These are phyloP conservation scores for Geopemphigus sp. DNA, from an alignment of 1,140 invertebrate genomes.

Conservation along the genomic window DNA sequence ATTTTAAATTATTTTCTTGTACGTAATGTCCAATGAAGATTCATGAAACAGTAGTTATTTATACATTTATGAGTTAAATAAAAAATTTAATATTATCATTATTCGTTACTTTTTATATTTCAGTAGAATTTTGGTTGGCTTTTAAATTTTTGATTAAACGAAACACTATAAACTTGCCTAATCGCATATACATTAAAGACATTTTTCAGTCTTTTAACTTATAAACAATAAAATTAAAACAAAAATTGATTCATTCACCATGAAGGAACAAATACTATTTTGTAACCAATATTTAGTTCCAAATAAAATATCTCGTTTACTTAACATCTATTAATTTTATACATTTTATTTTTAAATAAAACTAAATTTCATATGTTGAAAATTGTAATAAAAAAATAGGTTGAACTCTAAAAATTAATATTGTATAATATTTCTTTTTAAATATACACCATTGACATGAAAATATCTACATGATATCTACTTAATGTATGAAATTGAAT, in stretches of 20 bases:
- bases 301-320: conserved; percentile 12
- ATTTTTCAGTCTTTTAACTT: conserved; percentile 39
- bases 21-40: background rate
- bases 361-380: background rate
- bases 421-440: conserved; percentile 36
- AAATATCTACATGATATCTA: conserved; percentile 44
- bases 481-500: conserved; percentile 19
- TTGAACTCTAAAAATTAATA: conserved; percentile 39
- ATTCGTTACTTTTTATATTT: background rate
- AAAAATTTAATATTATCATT: no score
- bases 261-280: background rate
- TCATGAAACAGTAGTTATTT: background rate
- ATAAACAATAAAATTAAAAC: conserved; percentile 10
- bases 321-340: conserved; percentile 16
- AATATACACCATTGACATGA: conserved; percentile 46
- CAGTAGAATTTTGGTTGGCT: background rate
- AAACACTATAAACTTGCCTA: background rate
- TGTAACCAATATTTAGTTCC: background rate
- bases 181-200: conserved; percentile 11
- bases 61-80: no score
- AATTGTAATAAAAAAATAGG: conserved; percentile 40
- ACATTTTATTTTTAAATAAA: background rate
- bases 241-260: background rate
- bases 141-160: background rate
- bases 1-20: background rate